Conservation (phyloP, 1,140 invertebrate species). For the Rhyacophila brunnea region DNA sequence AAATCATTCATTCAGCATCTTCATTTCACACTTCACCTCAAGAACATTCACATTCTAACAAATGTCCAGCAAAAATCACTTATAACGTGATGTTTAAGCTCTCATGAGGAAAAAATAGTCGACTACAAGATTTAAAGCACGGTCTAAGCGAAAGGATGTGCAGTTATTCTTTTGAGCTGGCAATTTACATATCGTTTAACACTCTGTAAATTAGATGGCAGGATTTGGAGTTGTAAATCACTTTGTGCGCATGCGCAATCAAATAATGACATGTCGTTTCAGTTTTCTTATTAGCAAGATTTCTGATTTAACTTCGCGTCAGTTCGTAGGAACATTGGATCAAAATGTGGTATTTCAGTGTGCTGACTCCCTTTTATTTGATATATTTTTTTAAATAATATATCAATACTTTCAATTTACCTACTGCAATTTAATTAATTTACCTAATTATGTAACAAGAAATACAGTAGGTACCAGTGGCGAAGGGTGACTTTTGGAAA, state of each 20-base stretch:
- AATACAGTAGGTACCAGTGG: no score
- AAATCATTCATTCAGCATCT: background rate
- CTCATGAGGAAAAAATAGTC: background rate
- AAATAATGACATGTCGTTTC: constrained; percentile 21
- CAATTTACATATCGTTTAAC: constrained; percentile 32
- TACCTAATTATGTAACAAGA: no score
- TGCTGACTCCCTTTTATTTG: no score
- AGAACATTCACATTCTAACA: background rate
- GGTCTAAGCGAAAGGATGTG: background rate
- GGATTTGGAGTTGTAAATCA: constrained; percentile 25
- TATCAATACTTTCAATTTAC: no score
- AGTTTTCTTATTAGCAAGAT: background rate
- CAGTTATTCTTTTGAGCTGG: constrained; percentile 6
- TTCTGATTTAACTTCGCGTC: no score
- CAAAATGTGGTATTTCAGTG: no score
- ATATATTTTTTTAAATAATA: no score
- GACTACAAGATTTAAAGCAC: background rate
- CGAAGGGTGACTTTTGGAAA: no score
- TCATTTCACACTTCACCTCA: background rate
- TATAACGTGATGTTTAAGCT: background rate
- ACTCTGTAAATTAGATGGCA: constrained; percentile 23
- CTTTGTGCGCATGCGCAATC: constrained; percentile 12
- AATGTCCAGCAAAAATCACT: background rate
- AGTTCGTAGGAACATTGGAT: no score
- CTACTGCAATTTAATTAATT: no score